Base-by-base conservation (phyloP, 2,113 vertebrate species). In the Nycticebus coucang region DNA sequence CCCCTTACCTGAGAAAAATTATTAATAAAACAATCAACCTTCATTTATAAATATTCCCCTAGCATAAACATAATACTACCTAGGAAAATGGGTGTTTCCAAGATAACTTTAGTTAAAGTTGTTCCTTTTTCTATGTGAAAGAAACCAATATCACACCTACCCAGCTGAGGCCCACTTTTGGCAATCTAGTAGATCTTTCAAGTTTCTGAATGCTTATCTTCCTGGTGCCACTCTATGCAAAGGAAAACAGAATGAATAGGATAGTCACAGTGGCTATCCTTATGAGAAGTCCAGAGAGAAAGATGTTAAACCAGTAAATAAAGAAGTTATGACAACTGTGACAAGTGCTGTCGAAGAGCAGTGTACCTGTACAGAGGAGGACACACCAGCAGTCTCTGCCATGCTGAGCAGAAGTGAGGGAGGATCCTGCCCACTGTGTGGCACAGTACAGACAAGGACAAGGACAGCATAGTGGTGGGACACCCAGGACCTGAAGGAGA, bases 221-320 rank as follows among this genome's bases (percentile, higher is more conserved):
- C n/a, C 19, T 59, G 71, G 50, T 26, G 57, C 77, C 75, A 24
- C 37, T 0, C 14, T 66, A 82, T 8, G 68, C 30, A 87, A 84
- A 19, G 53, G 18, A 62, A 91, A 96, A 68, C 22, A 95, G 37
- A 50, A 50, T 45, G 22, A 91, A 33, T 59, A 94, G 62, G n/a
- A 84, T n/a, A 75, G 75, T 72, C 45, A 41, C 14, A 77, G 5
- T 45, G 1, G 0, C 60, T 60, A 53, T 5, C 19, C 30, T 94
- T 89, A 64, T 91, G 69, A 94, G 53, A 37, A 62, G 26, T 68
- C 6, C 66, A 74, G 68, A 55, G 19, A 79, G n/a, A 80, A 96
- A 95, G 64, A 60, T 57, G 78, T 66, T 91, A 91, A 95, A 87
- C 45, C 92, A 75, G 37, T n/a, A n/a, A 19, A 92, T 3, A 59